Evolutionary conservation across 1,140 invertebrate species (phyloP).

Genomic region (Chelonus insularis): DNA sequence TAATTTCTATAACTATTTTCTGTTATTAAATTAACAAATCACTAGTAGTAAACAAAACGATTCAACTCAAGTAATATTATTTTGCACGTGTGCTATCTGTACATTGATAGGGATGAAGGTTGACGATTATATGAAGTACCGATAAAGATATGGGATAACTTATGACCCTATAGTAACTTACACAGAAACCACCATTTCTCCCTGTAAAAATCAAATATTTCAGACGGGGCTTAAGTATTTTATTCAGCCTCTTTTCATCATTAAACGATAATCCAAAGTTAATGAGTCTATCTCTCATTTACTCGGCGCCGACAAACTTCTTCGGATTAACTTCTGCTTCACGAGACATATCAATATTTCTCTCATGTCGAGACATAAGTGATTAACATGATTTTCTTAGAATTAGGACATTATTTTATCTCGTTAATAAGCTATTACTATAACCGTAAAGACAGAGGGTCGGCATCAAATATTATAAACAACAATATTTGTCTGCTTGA

Average conservation of each 20-base stretch:
- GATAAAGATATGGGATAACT: constrained; percentile 53
- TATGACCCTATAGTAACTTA: constrained; percentile 50
- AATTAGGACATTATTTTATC: neutral
- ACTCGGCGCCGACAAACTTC: neutral
- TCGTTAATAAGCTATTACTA: neutral
- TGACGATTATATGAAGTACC: constrained; percentile 42
- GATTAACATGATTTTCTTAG: neutral
- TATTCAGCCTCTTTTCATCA: neutral
- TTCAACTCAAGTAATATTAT: constrained; percentile 44
- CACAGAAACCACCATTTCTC: constrained; percentile 40
- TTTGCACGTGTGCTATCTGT: constrained; percentile 51
- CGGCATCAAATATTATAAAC: too few relatives aligned
- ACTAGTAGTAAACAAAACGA: constrained; percentile 28
- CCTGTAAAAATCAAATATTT: constrained; percentile 29
- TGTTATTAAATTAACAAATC: neutral
- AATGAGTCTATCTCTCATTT: neutral
- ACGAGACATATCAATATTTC: neutral
- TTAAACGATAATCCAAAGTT: too few relatives aligned
- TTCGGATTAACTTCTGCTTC: neutral
- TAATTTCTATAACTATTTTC: neutral
- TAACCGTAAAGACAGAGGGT: neutral
- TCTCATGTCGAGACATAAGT: neutral
- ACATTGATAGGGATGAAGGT: constrained; percentile 33
- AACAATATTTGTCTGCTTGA: too few relatives aligned
- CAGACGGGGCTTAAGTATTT: neutral